Conservation (phyloP, 1,140 invertebrate genomes). For the Pollicipes pollicipes region DNA sequence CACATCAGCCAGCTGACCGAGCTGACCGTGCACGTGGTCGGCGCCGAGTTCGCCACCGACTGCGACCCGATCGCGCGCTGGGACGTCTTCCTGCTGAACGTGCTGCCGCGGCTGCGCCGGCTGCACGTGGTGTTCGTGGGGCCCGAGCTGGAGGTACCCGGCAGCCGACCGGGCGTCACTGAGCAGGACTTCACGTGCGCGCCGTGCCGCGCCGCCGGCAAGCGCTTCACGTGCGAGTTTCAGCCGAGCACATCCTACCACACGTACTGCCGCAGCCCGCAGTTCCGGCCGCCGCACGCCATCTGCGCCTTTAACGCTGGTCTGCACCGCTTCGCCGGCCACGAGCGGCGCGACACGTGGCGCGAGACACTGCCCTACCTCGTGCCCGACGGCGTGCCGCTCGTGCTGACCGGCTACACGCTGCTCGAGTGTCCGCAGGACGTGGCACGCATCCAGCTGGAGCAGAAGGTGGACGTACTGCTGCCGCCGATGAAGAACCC, state of each 20-base stretch:
- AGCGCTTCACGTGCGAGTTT: constrained; percentile 29
- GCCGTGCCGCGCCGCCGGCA: neutral
- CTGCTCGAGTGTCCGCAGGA: constrained; percentile 41
- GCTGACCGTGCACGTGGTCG: constrained; percentile 37
- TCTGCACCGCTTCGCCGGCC: neutral
- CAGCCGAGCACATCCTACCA: constrained; percentile 38
- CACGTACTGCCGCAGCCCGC: constrained; percentile 30
- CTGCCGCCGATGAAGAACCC: constrained; percentile 37
- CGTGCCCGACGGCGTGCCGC: constrained; percentile 32
- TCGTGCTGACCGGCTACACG: constrained; percentile 45
- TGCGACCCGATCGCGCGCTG: constrained; percentile 43
- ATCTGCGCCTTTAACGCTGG: constrained; percentile 42
- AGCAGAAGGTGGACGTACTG: constrained; percentile 30
- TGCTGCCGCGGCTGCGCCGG: constrained; percentile 33
- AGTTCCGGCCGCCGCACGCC: constrained; percentile 35
- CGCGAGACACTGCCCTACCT: neutral
- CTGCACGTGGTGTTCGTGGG: constrained; percentile 38
- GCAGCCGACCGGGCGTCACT: constrained; percentile 8
- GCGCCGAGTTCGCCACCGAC: constrained; percentile 51
- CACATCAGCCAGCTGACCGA: constrained; percentile 6
- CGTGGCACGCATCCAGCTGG: constrained; percentile 31
- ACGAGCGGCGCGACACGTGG: neutral
- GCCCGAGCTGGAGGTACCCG: constrained; percentile 31
- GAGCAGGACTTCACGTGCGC: constrained; percentile 22
- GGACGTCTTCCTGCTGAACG: constrained; percentile 48